Evolutionary conservation across 2,888 invertebrate species (phyloP).

Genomic region (Cheilosia vernalis): DNA sequence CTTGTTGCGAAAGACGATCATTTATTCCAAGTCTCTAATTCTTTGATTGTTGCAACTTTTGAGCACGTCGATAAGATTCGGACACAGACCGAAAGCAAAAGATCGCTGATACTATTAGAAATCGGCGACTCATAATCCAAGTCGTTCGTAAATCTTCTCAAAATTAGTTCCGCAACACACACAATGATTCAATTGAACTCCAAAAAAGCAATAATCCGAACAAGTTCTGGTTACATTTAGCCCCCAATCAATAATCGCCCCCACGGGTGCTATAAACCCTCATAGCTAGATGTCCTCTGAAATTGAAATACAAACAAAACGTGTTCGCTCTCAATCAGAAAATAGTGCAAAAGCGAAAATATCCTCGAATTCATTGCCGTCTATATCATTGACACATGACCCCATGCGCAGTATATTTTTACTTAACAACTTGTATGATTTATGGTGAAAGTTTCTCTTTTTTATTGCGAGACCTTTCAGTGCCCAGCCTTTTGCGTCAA

Average conservation of each 20-base stretch:
- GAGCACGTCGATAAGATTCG: too few relatives aligned
- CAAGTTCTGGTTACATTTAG: slow-evolving; percentile 54
- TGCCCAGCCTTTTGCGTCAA: slow-evolving; percentile 1
- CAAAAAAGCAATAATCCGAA: slow-evolving; percentile 43
- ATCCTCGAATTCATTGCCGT: slow-evolving; percentile 41
- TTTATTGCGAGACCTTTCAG: neutral
- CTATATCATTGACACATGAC: slow-evolving; percentile 35
- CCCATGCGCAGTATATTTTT: slow-evolving; percentile 23
- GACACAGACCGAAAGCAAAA: too few relatives aligned
- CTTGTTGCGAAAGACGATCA: too few relatives aligned
- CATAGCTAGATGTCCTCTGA: slow-evolving; percentile 28
- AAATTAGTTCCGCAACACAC: slow-evolving; percentile 39
- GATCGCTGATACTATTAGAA: too few relatives aligned
- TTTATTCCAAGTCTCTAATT: too few relatives aligned
- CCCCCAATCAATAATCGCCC: slow-evolving; percentile 74
- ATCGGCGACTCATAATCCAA: too few relatives aligned
- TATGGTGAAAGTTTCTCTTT: slow-evolving; percentile 35
- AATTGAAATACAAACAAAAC: slow-evolving; percentile 35
- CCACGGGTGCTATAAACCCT: slow-evolving; percentile 44
- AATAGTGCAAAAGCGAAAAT: slow-evolving; percentile 37
- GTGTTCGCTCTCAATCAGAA: slow-evolving; percentile 46
- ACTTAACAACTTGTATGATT: slow-evolving; percentile 38
- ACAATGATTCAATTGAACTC: slow-evolving; percentile 37
- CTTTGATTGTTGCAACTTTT: too few relatives aligned
- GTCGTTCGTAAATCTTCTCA: neutral